These are phyloP conservation scores for Biston stratarius DNA, from an alignment of 2,888 invertebrate species.

Conservation along the genomic window DNA sequence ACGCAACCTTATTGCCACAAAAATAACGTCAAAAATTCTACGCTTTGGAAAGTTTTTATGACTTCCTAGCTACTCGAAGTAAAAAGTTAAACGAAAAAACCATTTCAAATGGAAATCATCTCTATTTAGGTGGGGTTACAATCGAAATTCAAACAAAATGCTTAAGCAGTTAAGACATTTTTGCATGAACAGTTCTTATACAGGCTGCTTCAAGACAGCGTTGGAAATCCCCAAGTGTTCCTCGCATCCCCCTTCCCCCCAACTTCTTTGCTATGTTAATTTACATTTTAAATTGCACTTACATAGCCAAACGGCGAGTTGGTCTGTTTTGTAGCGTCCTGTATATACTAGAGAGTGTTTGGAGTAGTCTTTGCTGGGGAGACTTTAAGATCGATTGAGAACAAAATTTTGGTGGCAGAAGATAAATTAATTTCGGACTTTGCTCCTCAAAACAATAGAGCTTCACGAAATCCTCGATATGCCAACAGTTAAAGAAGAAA, in stretches of 20 bases:
- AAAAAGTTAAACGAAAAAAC: conserved; percentile 7
- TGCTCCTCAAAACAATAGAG: background rate
- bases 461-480: too few relatives aligned
- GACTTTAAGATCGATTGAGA: conserved; percentile 22
- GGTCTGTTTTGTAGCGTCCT: conserved; percentile 76
- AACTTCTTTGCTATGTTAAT: conserved; percentile 86
- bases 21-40: conserved; percentile 48
- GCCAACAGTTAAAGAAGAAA: too few relatives aligned
- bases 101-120: background rate
- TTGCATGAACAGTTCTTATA: conserved; percentile 37
- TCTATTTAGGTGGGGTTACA: background rate
- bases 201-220: conserved; percentile 75
- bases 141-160: conserved; percentile 24
- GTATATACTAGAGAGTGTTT: conserved; percentile 48
- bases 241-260: conserved; percentile 66
- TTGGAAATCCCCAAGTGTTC: conserved; percentile 70
- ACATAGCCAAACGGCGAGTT: conserved; percentile 82
- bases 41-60: conserved; percentile 51
- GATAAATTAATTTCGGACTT: background rate
- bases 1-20: conserved; percentile 42
- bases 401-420: background rate
- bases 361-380: conserved; percentile 13
- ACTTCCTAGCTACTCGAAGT: conserved; percentile 31
- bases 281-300: conserved; percentile 88
- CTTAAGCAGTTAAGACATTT: conserved; percentile 8